Evolutionary conservation across 2,797 vertebrate species (phyloP).

Genomic region (Cynopterus sphinx): DNA sequence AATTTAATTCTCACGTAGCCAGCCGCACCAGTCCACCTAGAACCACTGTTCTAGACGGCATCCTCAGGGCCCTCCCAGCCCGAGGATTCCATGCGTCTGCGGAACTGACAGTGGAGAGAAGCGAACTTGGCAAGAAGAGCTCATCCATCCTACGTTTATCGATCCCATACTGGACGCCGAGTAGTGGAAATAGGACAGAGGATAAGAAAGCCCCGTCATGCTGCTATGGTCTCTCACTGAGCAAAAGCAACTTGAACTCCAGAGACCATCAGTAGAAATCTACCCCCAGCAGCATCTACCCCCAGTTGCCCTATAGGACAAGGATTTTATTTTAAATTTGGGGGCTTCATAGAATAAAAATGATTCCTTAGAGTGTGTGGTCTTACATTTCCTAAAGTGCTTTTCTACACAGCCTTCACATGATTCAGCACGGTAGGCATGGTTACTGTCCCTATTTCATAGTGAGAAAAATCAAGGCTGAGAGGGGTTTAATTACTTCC

Average conservation of each 20-base stretch:
- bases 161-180: too few relatives aligned
- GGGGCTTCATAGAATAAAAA: conserved; percentile 4
- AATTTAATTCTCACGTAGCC: not conserved
- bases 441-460: not conserved
- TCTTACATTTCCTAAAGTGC: not conserved
- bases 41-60: not conserved
- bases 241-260: not conserved
- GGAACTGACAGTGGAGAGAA: not conserved
- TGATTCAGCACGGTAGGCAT: not conserved
- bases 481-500: not conserved
- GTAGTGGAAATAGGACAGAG: not conserved
- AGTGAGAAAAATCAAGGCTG: not conserved
- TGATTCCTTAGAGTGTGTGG: not conserved
- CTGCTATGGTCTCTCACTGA: not conserved
- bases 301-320: not conserved
- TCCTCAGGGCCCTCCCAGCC: not conserved
- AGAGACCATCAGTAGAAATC: not conserved
- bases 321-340: not conserved
- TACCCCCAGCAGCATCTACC: not conserved
- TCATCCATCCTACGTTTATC: not conserved
- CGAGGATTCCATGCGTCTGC: not conserved
- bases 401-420: not conserved
- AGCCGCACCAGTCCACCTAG: not conserved
- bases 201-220: not conserved
- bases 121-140: not conserved